Conservation (phyloP, 2,113 vertebrate species). For the Gobio gobio region DNA sequence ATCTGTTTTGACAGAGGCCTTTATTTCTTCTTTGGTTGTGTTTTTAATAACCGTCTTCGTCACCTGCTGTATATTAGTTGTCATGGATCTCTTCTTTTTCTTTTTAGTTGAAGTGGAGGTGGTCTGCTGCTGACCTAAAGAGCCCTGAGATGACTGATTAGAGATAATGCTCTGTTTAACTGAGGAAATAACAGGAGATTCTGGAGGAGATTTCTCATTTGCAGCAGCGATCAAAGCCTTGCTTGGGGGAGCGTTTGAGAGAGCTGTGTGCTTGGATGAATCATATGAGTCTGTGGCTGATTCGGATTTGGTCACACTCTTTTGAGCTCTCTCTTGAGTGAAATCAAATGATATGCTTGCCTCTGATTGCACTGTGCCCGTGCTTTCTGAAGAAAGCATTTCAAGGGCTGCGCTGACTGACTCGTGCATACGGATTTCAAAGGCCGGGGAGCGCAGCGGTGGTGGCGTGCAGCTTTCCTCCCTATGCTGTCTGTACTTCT, state of each 20-base stretch:
- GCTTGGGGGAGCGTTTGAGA: slow-evolving; percentile 56
- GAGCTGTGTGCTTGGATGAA: slow-evolving; percentile 58
- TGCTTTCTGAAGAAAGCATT: slow-evolving; percentile 65
- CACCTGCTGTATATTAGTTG: slow-evolving; percentile 64
- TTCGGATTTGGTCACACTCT: slow-evolving; percentile 50
- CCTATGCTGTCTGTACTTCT: slow-evolving; percentile 80
- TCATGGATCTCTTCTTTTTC: slow-evolving; percentile 65
- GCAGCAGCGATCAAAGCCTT: slow-evolving; percentile 57
- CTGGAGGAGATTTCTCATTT: slow-evolving; percentile 61
- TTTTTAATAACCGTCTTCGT: slow-evolving; percentile 55
- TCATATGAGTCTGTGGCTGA: slow-evolving; percentile 60
- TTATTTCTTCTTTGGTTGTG: slow-evolving; percentile 54
- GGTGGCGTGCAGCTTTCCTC: slow-evolving; percentile 74
- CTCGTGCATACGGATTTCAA: slow-evolving; percentile 65
- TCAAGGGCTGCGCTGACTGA: slow-evolving; percentile 66
- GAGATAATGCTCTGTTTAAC: slow-evolving; percentile 65
- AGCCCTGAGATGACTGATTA: slow-evolving; percentile 67
- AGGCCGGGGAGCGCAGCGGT: slow-evolving; percentile 64
- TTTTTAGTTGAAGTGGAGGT: slow-evolving; percentile 66
- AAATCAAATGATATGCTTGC: slow-evolving; percentile 58
- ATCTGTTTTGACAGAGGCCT: slow-evolving; percentile 48
- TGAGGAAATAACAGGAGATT: slow-evolving; percentile 60
- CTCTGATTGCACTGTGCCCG: slow-evolving; percentile 58
- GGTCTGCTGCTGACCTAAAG: slow-evolving; percentile 67
- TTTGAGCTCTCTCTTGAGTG: slow-evolving; percentile 59